Evolutionary conservation across 2,888 invertebrate genomes (phyloP), one percentile per base, ranked within the genome.

Genomic region (Graphium colonna): DNA sequence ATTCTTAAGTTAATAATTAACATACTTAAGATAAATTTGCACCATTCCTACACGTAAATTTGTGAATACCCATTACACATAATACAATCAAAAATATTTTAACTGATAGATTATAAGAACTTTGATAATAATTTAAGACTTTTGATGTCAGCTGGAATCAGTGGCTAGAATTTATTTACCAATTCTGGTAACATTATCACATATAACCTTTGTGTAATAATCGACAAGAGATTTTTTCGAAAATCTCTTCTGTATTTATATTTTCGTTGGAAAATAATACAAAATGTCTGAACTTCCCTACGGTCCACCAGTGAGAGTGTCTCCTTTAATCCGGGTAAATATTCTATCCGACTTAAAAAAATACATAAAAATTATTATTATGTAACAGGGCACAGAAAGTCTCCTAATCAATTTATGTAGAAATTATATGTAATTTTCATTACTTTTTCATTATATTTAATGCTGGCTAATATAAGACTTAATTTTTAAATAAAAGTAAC

Each of bases 301-400:
- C 65, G 91, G 91, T 77, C 90, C 94, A 68, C 95, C 96, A 65
- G 92, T 95, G 60, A 91, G 93, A 73, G 95, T 96, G 62, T 95
- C 96, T 47, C 96, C 96, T 48, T 82, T 95, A 52, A 96, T 96
- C 75, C 94, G 94, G 91, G 95, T 94, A 91, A 87, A 67, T 77
- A 66, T 61, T 53, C 33, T n/a, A 36, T 36, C 12, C 36, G 3
- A 33, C 12, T 36, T 36, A 36, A 36, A 36, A 36, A 21, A 54
- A 56, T 56, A 45, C n/a, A n/a, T n/a, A n/a, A n/a, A n/a, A n/a
- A n/a, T n/a, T 44, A 49, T 53, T 60, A 75, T 79, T 79, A 83
- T 81, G 80, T 82, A 83, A 81, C 69, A 69, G 59, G 36, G 62
- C 46, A 12, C 5, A 59, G 33, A 15, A 16, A n/a, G 33, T 36